These are phyloP conservation scores for Odocoileus hemionus DNA, from an alignment of 2,113 vertebrate genomes.

Conservation along the genomic window DNA sequence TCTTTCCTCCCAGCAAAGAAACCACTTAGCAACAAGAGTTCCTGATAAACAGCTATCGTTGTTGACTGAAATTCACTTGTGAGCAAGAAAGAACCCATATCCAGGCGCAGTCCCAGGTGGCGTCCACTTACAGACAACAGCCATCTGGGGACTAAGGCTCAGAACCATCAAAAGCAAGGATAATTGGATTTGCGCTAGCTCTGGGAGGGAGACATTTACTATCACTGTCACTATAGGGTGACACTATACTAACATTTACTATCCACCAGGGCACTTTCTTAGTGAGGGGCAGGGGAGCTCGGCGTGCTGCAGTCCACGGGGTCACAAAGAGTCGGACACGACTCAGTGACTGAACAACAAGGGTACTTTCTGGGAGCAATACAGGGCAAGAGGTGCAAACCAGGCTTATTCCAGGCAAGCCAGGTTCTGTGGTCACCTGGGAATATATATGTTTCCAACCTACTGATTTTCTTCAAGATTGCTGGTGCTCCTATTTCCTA, in stretches of 20 bases:
- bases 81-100: background rate
- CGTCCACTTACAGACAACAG: rapidly evolving
- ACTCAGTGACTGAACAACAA: background rate
- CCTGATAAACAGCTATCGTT: background rate
- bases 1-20: background rate
- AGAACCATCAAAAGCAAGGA: rapidly evolving
- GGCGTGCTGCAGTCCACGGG: background rate
- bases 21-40: background rate
- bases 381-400: background rate
- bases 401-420: background rate
- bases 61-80: background rate
- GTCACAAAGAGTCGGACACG: background rate
- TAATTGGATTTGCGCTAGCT: rapidly evolving
- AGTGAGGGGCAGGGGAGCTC: background rate
- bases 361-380: background rate
- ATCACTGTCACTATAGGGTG: too few relatives aligned
- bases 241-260: too few relatives aligned
- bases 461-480: background rate
- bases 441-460: rapidly evolving
- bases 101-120: too few relatives aligned
- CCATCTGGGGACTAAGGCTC: background rate
- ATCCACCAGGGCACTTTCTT: background rate
- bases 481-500: background rate
- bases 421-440: background rate
- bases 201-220: background rate